Evolutionary conservation across 2,797 vertebrate genomes (phyloP).

Genomic region (Chelonia mydas): DNA sequence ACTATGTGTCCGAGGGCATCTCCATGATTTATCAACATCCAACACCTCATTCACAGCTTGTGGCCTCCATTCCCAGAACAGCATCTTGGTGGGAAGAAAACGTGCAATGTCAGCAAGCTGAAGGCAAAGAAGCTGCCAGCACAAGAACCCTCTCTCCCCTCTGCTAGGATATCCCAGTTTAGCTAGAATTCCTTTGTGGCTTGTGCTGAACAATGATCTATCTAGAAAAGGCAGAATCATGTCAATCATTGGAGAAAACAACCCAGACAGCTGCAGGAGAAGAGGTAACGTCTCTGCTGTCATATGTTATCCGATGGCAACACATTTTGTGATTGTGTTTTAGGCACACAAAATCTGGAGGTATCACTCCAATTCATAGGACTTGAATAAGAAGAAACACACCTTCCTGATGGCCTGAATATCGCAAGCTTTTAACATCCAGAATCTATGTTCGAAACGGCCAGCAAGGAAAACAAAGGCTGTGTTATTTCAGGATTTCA

Average conservation of each 20-base stretch:
- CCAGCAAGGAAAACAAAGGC: background rate
- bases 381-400: background rate
- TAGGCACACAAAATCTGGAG: background rate
- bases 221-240: background rate
- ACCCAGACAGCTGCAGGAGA: background rate
- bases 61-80: background rate
- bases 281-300: background rate
- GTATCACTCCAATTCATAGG: background rate
- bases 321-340: background rate
- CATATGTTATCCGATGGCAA: background rate
- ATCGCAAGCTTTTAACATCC: background rate
- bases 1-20: background rate
- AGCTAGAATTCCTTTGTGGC: background rate
- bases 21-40: background rate
- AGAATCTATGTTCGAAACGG: background rate
- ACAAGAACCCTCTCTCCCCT: background rate
- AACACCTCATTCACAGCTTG: background rate
- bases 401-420: background rate
- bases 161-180: background rate
- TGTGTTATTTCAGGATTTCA: background rate
- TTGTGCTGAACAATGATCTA: background rate
- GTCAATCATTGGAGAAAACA: background rate
- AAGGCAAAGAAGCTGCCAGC: background rate
- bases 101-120: too few relatives aligned
- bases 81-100: background rate